phyloP scores from a whole-genome alignment of 2,113 vertebrate species.

The Bungarus multicinctus region DNA sequence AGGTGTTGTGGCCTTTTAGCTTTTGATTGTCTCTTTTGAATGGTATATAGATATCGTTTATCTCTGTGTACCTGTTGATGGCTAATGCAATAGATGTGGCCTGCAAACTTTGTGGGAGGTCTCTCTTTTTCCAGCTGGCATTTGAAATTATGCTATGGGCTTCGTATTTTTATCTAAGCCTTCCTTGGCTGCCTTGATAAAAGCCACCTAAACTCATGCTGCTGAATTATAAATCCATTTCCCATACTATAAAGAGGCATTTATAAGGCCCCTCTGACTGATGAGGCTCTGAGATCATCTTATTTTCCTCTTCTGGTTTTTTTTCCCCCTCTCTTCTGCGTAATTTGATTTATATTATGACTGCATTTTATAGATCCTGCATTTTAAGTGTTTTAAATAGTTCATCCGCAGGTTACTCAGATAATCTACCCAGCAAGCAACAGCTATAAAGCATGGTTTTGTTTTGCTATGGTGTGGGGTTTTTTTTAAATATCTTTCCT shows the following conservation, averaged over 20 bases:
- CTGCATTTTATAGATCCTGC: neutral
- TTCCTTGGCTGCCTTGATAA: neutral
- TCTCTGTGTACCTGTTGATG: neutral
- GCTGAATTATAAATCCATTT: neutral
- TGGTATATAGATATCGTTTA: neutral
- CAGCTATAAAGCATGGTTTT: neutral
- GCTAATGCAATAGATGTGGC: neutral
- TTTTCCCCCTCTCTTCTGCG: too few relatives aligned
- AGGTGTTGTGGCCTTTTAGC: neutral
- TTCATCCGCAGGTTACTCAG: neutral
- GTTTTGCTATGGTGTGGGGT: neutral
- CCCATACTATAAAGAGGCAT: neutral
- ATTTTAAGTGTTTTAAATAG: neutral
- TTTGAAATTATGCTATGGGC: neutral
- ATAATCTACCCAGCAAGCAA: neutral
- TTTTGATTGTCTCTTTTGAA: neutral
- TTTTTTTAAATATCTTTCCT: neutral
- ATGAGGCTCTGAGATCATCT: neutral
- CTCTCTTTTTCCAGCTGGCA: neutral
- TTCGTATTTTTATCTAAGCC: neutral
- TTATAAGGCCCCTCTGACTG: neutral
- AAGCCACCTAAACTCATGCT: neutral
- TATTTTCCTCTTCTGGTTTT: neutral
- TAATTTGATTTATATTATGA: neutral
- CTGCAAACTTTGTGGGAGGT: neutral